phyloP scores from a whole-genome alignment of 2,113 vertebrate species.

The Dinomys branickii region DNA sequence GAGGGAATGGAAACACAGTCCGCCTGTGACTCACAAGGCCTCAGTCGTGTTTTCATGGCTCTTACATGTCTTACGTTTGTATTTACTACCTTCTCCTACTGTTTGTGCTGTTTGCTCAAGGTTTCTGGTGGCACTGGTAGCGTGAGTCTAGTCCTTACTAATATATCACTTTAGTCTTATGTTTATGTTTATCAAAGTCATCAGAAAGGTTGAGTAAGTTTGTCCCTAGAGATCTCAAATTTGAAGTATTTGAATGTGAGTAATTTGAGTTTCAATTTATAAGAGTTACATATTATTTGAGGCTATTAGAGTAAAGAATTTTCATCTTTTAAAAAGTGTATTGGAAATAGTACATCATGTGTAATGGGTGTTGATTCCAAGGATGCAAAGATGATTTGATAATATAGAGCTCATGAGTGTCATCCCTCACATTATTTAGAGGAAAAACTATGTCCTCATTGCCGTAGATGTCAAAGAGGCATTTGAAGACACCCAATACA shows the following conservation, averaged over 20 bases:
- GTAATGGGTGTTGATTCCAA: background rate
- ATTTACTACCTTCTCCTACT: background rate
- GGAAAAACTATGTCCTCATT: background rate
- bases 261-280: background rate
- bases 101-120: background rate
- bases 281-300: background rate
- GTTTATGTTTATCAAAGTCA: background rate
- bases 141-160: background rate
- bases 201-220: background rate
- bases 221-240: background rate
- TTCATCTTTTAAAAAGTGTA: background rate
- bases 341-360: background rate
- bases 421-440: background rate
- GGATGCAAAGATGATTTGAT: background rate
- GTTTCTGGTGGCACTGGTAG: background rate
- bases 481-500: background rate
- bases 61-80: too few species aligned
- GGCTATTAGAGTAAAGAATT: background rate
- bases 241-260: background rate
- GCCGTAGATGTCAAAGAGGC: background rate
- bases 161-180: background rate
- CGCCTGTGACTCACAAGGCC: background rate
- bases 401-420: background rate
- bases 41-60: background rate
- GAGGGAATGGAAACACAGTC: background rate